Conservation (phyloP, 2,797 vertebrate species). For the Poecilia picta region DNA sequence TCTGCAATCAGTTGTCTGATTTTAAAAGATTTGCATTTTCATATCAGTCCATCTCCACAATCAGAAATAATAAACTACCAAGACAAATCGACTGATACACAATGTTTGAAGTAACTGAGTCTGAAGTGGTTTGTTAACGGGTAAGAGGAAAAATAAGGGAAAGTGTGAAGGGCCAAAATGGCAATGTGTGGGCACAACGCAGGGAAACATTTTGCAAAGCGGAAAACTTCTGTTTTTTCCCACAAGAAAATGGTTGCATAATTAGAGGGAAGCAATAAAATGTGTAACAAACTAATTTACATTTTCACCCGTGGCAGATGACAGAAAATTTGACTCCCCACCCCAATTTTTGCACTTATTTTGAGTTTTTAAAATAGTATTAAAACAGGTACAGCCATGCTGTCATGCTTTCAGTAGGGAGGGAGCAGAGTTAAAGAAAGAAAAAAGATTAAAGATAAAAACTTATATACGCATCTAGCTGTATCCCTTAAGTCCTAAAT, state of each 20-base stretch:
- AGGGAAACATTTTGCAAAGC: not conserved
- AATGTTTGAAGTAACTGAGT: not conserved
- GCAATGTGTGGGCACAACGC: not conserved
- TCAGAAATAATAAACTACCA: not conserved
- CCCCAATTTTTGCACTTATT: not conserved
- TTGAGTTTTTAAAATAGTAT: not conserved
- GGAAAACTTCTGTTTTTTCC: not conserved
- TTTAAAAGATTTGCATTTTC: not conserved
- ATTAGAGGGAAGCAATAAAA: not conserved
- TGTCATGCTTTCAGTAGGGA: no score
- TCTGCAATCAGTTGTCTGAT: not conserved
- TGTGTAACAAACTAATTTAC: not conserved
- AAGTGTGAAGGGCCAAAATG: not conserved
- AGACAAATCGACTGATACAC: not conserved
- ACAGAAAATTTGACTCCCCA: not conserved
- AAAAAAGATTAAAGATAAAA: not conserved
- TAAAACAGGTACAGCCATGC: not conserved
- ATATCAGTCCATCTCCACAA: not conserved
- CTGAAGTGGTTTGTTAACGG: not conserved
- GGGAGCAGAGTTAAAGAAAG: not conserved
- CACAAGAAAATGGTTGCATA: not conserved
- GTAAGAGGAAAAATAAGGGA: not conserved
- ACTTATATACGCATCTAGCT: slow-evolving; percentile 18
- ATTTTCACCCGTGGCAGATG: not conserved
- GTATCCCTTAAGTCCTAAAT: slow-evolving; percentile 34